phyloP scores from a whole-genome alignment of 1,140 invertebrate genomes.

The Gryon sp. region DNA sequence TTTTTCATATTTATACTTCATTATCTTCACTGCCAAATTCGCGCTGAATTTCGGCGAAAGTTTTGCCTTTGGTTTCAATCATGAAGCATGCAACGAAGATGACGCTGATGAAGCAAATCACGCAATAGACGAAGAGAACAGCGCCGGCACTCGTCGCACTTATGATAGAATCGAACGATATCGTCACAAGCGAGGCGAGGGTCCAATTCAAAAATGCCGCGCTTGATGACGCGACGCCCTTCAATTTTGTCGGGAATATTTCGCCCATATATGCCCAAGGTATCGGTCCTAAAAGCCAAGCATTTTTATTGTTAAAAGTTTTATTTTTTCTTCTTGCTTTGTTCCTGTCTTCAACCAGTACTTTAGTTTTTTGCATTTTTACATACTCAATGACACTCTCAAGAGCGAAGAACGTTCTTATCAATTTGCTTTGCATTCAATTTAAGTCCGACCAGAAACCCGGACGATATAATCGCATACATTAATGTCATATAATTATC shows the following conservation, averaged over 20 bases:
- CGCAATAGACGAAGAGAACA: conserved; percentile 85
- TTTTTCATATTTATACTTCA: not conserved
- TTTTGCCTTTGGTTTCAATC: conserved; percentile 85
- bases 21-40: conserved; percentile 62
- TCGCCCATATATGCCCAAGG: conserved; percentile 85
- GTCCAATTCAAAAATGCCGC: conserved; percentile 85
- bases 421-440: not conserved
- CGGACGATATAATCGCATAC: too few species aligned
- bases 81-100: conserved; percentile 83
- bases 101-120: conserved; percentile 82
- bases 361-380: too few species aligned
- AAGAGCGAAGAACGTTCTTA: not conserved
- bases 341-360: too few species aligned
- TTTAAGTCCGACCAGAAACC: too few species aligned
- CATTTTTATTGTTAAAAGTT: not conserved
- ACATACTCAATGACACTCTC: too few species aligned
- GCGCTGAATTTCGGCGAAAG: conserved; percentile 81
- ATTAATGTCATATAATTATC: too few species aligned
- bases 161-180: conserved; percentile 82
- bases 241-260: conserved; percentile 84
- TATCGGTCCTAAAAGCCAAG: conserved; percentile 80
- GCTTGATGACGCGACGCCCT: conserved; percentile 82
- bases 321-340: too few species aligned
- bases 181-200: conserved; percentile 85
- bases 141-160: conserved; percentile 80